Conservation (phyloP, 1,140 invertebrate genomes). For the Drosophila prosaltans region DNA sequence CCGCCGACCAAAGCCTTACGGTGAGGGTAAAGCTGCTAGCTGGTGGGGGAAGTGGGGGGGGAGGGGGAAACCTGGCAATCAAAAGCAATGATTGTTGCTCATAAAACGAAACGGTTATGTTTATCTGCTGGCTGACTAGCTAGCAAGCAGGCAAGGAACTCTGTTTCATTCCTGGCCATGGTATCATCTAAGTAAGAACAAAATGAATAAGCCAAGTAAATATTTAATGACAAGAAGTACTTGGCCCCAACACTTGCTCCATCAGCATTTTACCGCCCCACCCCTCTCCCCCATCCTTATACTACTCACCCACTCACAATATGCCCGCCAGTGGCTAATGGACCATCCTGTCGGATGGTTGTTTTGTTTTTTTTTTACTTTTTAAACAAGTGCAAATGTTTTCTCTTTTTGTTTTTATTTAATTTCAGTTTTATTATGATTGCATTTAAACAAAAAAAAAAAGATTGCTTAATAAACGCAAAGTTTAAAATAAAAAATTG, state of each 20-base stretch:
- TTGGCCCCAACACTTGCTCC: constrained; percentile 39
- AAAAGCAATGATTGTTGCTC: constrained; percentile 80
- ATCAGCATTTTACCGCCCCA: constrained; percentile 46
- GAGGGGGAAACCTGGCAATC: constrained; percentile 67
- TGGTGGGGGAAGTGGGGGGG: constrained; percentile 23
- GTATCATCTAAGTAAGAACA: constrained; percentile 57
- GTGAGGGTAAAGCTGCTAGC: constrained; percentile 7
- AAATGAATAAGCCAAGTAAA: constrained; percentile 73
- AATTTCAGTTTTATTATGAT: constrained; percentile 80
- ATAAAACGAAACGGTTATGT: constrained; percentile 80
- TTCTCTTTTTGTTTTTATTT: constrained; percentile 78
- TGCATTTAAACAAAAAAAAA: constrained; percentile 67
- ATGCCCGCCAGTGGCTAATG: constrained; percentile 1
- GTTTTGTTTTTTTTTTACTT: constrained; percentile 34
- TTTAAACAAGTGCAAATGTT: constrained; percentile 76
- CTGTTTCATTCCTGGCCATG: constrained; percentile 45
- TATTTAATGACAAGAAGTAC: constrained; percentile 65
- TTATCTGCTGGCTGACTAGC: constrained; percentile 68
- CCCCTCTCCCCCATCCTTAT: neutral
- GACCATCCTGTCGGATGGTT: constrained; percentile 36
- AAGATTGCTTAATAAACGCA: constrained; percentile 74
- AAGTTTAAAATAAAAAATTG: constrained; percentile 38
- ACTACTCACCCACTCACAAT: constrained; percentile 6
- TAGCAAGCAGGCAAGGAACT: constrained; percentile 38
- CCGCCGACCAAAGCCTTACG: constrained; percentile 27